Base-by-base conservation (phyloP, 1,140 invertebrate species). In the Aphidius gifuensis region DNA sequence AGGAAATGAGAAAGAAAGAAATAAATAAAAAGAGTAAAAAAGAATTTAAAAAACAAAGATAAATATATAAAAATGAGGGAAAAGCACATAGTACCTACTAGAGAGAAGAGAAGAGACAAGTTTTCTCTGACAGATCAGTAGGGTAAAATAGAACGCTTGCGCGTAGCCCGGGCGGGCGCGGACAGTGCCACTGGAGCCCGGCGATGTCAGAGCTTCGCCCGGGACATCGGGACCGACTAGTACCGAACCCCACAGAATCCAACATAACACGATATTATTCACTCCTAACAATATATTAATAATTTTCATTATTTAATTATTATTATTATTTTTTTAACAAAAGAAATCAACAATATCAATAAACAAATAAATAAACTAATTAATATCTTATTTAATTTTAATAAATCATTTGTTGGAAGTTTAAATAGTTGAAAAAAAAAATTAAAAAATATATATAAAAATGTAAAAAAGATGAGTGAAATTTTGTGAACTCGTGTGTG, bases 201-300 rank as follows among this genome's bases (percentile, higher is more conserved):
- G 76, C 77, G 76, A 76, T 79, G 53, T 79, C 75, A 79, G 78
- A 80, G 79, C 79, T 80, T 79, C 79, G 79, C 78, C 79, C 79
- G 79, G 78, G 79, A 74, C 78, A 77, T 77, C 77, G 73, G 71
- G 71, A 73, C 23, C 71, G 72, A 71, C 71, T 68, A 73, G 71
- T 70, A 71, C 55, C 62, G 55, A 50, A 59, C 50, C 60, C 60
- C 60, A 65, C 64, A 32, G 23, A 32, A 32, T 60, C 64, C 60
- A 65, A 65, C 49, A 59, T 58, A 16, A 54, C 46, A 58, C 47
- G 47, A 39, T 65, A 9, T 50, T 38, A 49, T 16, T 7, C 55
- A 57, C 46, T 42, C n/a, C 42, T 45, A 5, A 16, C 45, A 44
- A n/a, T 11, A 8, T 58, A 54, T 54, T 32, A 3, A 32, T 32